Conservation (phyloP, 2,888 invertebrate species). For the Himalopsyche japonica region DNA sequence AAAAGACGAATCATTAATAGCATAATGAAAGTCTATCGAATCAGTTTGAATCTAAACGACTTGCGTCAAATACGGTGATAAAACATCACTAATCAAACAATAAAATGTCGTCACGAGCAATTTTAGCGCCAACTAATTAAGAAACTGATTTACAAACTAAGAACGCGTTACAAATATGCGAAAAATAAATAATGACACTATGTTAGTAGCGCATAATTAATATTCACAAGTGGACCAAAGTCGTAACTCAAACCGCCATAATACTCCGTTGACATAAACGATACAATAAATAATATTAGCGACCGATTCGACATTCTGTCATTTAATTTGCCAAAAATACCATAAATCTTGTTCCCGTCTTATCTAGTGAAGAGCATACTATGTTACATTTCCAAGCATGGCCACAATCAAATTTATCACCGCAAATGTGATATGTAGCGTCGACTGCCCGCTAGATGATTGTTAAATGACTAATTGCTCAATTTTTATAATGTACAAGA, state of each 20-base stretch:
- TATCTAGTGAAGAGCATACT: constrained; percentile 10
- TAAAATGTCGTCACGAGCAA: neutral
- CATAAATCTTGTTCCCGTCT: constrained; percentile 37
- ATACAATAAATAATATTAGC: constrained; percentile 25
- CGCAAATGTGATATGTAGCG: neutral
- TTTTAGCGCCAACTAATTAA: neutral
- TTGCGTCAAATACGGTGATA: neutral
- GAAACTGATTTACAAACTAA: neutral
- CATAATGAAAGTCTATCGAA: no score
- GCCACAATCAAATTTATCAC: neutral
- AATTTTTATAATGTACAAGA: neutral
- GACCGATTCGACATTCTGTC: constrained; percentile 23
- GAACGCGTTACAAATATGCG: neutral
- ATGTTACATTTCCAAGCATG: neutral
- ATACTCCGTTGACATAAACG: neutral
- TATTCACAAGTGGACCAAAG: neutral
- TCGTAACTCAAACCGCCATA: neutral
- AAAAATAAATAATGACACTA: neutral
- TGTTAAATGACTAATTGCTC: neutral
- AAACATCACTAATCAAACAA: neutral
- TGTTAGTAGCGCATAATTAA: neutral
- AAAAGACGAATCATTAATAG: no score
- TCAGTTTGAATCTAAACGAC: no score
- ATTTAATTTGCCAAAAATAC: constrained; percentile 37
- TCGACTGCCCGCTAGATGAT: neutral